Evolutionary conservation across 2,888 invertebrate species (phyloP), one percentile per base, ranked within the genome.

Genomic region (Teleogryllus oceanicus): DNA sequence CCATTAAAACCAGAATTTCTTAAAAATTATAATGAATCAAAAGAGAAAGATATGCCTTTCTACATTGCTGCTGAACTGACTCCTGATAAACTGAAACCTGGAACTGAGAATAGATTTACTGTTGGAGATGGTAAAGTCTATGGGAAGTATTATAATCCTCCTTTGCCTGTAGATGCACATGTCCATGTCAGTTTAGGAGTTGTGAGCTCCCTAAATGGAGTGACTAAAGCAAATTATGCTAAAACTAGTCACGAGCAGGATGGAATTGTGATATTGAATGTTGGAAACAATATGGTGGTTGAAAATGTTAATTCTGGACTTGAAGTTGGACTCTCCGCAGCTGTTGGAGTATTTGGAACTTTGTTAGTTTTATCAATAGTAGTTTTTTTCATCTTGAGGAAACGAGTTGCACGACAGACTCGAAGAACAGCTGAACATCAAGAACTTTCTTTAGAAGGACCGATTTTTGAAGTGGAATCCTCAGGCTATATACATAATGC

Each of bases 11-110:
- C 87, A 80, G 90, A 90, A 62, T 89, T 89, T 79, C 88, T 92
- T 20, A 90, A 90, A n/a, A 90, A 92, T 84, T 92, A 92, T 87
- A 87, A 91, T 80, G 90, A 90, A 84, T 92, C 96, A 0, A 88
- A 88, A 79, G 89, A 90, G 75, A 91, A 93, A 82, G 93, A 92
- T 0, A 86, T 92, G 8, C 91, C 92, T 3, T 96, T 94, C 86
- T 97, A 97, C 85, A 92, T 96, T 50, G 90, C 95, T 11, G 96
- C 94, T 0, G 94, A 95, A 86, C 87, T 97, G 81, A 90, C 91
- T 80, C 92, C 93, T 37, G 89, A 91, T 83, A 90, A 88, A 62
- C n/a, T 62, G 62, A 62, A 62, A n/a, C 16, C 62, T 62, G 90
- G 91, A 82, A 89, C 92, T 13, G 87, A 90, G 76, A 89, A 90